A percentile compares a stretch with the other conserved stretches of the same genome.
phyloP scores from a whole-genome alignment of 2,113 vertebrate genomes.

The Toxotes chatareus region DNA sequence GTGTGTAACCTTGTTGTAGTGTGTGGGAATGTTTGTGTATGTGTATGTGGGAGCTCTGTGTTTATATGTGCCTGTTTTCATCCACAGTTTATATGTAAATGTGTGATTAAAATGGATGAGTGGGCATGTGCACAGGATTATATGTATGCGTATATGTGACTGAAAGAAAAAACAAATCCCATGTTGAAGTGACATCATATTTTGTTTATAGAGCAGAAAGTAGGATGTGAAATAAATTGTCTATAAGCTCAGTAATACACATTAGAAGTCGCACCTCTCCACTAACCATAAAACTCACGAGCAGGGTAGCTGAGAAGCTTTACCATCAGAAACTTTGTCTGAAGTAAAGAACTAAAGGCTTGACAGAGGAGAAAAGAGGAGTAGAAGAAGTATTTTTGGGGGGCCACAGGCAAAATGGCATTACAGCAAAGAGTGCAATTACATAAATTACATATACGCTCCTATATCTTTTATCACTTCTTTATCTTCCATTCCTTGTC shows the following conservation, averaged over 20 bases:
- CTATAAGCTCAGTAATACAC: neutral
- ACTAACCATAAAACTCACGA: too few species aligned
- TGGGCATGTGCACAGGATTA: neutral
- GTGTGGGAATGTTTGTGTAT: neutral
- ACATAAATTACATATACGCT: neutral
- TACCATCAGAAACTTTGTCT: neutral
- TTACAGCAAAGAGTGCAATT: neutral
- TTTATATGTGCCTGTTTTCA: neutral
- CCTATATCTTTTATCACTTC: slow-evolving; percentile 7
- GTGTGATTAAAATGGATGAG: neutral
- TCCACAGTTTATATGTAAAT: neutral
- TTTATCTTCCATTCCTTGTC: neutral
- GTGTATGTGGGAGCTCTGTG: neutral
- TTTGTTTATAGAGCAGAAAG: neutral
- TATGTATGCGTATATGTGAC: neutral
- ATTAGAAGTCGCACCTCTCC: too few species aligned
- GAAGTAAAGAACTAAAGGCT: neutral
- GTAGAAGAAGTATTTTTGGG: too few species aligned
- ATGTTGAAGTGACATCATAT: neutral
- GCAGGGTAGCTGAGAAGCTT: neutral
- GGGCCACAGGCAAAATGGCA: slow-evolving; percentile 1
- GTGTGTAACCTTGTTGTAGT: neutral
- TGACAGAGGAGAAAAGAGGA: neutral
- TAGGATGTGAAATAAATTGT: neutral
- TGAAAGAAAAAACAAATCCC: neutral